Percentiles rank a stretch among this genome's conserved stretches.
Conservation (phyloP, 2,888 invertebrate genomes). For the Petrophora chlorosata region DNA sequence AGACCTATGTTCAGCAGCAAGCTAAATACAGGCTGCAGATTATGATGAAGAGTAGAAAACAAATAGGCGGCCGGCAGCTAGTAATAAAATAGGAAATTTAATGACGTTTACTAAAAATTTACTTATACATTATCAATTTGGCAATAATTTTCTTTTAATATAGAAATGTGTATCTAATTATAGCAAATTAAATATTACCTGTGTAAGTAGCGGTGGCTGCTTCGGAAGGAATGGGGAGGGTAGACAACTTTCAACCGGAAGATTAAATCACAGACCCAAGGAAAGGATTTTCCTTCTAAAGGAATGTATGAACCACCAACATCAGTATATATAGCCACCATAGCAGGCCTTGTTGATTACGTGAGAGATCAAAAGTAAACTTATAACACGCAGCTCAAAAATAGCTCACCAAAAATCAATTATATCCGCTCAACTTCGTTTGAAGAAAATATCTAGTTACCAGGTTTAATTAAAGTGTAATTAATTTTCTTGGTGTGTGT, state of each 20-base stretch:
- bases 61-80: too few relatives aligned
- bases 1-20: too few relatives aligned
- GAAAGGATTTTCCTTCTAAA: conserved; percentile 14
- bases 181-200: neutral
- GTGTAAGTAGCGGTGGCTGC: neutral
- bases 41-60: too few relatives aligned
- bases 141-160: neutral
- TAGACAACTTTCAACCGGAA: conserved; percentile 23
- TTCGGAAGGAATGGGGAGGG: conserved; percentile 6
- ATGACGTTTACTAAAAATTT: too few relatives aligned
- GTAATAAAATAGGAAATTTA: too few relatives aligned
- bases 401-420: conserved; percentile 17
- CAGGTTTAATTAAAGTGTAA: conserved; percentile 19
- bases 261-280: conserved; percentile 19
- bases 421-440: conserved; percentile 10
- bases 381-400: conserved; percentile 1
- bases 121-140: too few relatives aligned
- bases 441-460: conserved; percentile 24
- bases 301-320: too few relatives aligned
- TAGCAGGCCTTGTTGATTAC: too few relatives aligned
- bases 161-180: conserved; percentile 1
- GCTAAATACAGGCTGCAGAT: too few relatives aligned
- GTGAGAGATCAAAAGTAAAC: too few relatives aligned
- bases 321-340: too few relatives aligned
- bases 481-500: conserved; percentile 17